Percentiles rank a stretch among this genome's conserved stretches.
These are phyloP conservation scores for Solenopsis fugax DNA, from an alignment of 1,140 invertebrate genomes.

Conservation along the genomic window DNA sequence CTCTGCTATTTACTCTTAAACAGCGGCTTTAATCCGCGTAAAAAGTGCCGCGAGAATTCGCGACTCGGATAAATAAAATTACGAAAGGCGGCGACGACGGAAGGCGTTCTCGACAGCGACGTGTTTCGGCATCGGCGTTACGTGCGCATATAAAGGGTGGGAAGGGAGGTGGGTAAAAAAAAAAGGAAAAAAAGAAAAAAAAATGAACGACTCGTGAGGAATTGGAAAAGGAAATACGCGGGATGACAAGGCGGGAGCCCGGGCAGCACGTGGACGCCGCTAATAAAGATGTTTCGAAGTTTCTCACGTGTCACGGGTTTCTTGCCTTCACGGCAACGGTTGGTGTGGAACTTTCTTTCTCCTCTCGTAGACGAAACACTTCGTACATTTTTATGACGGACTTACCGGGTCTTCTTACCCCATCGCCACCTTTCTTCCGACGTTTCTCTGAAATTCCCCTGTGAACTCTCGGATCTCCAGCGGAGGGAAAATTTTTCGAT, in stretches of 20 bases:
- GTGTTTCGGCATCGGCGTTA: neutral
- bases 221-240: neutral
- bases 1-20: slow-evolving; percentile 44
- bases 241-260: neutral
- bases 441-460: neutral
- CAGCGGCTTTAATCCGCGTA: slow-evolving; percentile 37
- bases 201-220: neutral
- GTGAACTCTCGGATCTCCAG: neutral
- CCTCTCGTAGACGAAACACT: slow-evolving; percentile 12
- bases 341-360: slow-evolving; percentile 38
- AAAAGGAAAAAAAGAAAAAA: neutral
- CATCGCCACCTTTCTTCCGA: neutral
- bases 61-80: slow-evolving; percentile 24
- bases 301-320: slow-evolving; percentile 65
- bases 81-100: neutral
- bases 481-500: neutral
- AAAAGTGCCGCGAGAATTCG: neutral
- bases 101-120: too few relatives aligned
- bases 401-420: neutral
- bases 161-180: too few relatives aligned
- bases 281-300: slow-evolving; percentile 69
- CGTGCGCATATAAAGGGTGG: neutral
- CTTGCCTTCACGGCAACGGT: neutral
- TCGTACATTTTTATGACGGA: slow-evolving; percentile 56
- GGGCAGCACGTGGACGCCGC: slow-evolving; percentile 11